Conservation (phyloP, 2,113 vertebrate genomes). For the Lucifuga dentata region DNA sequence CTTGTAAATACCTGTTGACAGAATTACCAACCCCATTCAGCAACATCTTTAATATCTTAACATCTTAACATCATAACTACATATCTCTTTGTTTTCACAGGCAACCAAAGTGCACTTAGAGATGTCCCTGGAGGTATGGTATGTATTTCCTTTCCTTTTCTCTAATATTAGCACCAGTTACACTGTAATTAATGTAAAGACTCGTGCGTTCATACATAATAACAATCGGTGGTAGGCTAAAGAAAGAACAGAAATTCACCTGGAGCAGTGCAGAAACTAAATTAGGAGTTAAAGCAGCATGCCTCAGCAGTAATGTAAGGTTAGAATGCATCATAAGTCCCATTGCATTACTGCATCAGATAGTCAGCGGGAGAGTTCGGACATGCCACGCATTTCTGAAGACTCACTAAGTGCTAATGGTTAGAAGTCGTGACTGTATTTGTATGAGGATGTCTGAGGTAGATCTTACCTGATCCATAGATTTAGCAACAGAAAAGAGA, state of each 20-base stretch:
- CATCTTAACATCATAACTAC: slow-evolving; percentile 25
- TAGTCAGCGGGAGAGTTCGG: neutral
- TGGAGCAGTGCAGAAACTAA: neutral
- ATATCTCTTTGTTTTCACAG: slow-evolving; percentile 79
- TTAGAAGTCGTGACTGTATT: neutral
- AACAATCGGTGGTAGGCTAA: neutral
- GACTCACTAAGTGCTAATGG: neutral
- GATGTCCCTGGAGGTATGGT: slow-evolving; percentile 94
- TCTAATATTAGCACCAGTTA: too few relatives aligned
- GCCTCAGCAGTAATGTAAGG: neutral
- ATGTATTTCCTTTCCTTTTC: slow-evolving; percentile 65
- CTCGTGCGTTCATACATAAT: too few relatives aligned
- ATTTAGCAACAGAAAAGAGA: neutral
- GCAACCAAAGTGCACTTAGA: slow-evolving; percentile 92
- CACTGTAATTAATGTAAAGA: too few relatives aligned
- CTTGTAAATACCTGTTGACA: neutral
- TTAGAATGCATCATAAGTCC: neutral
- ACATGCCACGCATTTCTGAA: slow-evolving; percentile 4
- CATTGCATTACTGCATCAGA: neutral
- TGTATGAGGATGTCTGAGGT: neutral
- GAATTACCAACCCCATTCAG: neutral
- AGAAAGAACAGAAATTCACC: slow-evolving; percentile 6
- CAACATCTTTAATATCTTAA: neutral
- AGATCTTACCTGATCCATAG: neutral
- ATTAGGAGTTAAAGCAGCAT: slow-evolving; percentile 1